Percentiles rank a stretch among this genome's conserved stretches.
phyloP scores from a whole-genome alignment of 2,797 vertebrate genomes.

The Mormyrus hasselquistii region DNA sequence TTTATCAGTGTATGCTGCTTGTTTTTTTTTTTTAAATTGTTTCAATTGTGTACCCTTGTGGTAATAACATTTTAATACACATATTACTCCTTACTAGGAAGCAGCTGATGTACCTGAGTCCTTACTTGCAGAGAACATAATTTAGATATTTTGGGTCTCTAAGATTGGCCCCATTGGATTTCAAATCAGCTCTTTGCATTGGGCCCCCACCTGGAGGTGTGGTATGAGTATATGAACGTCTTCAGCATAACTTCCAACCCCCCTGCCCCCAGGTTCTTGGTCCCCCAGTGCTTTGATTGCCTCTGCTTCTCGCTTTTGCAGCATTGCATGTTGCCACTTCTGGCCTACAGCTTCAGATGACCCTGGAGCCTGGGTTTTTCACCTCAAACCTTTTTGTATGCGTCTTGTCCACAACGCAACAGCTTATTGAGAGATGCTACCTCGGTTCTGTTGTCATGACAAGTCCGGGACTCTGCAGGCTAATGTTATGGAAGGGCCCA shows the following conservation, averaged over 20 bases:
- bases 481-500: neutral
- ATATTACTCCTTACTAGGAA: conserved; percentile 20
- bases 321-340: conserved; percentile 59
- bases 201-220: neutral
- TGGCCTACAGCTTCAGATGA: conserved; percentile 28
- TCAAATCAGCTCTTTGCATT: conserved; percentile 49
- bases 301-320: conserved; percentile 52
- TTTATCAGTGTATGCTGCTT: neutral
- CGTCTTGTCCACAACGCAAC: neutral
- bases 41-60: neutral
- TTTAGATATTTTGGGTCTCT: conserved; percentile 56
- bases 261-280: neutral
- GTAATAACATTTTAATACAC: conserved; percentile 3
- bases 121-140: conserved; percentile 38
- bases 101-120: conserved; percentile 27
- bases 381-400: conserved; percentile 15
- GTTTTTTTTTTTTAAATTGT: neutral
- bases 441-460: neutral
- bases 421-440: neutral
- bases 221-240: neutral
- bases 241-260: neutral
- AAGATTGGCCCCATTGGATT: conserved; percentile 66
- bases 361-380: conserved; percentile 25
- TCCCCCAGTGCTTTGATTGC: conserved; percentile 34
- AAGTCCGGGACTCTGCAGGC: neutral